A percentile compares a stretch with the other conserved stretches of the same genome.
Conservation (phyloP, 1,140 invertebrate species). For the Papilio helenus region DNA sequence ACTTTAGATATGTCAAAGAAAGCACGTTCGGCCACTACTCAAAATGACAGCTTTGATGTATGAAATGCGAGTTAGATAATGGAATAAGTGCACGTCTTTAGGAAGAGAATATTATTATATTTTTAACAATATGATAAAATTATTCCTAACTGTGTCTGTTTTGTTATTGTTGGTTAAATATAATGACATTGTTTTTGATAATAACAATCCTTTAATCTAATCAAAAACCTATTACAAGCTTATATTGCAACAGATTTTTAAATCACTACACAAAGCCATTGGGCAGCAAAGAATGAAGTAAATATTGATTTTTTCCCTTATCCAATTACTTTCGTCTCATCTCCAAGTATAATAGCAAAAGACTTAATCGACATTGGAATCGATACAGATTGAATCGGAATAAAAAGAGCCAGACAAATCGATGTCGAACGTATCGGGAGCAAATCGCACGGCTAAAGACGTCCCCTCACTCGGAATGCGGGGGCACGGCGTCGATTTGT, state of each 20-base stretch:
- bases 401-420: slow-evolving; percentile 77
- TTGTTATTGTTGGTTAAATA: too few relatives aligned
- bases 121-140: too few relatives aligned
- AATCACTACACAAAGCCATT: not conserved
- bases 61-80: not conserved
- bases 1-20: not conserved
- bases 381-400: slow-evolving; percentile 79
- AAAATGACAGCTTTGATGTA: not conserved
- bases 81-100: too few relatives aligned
- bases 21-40: not conserved
- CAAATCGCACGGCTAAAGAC: slow-evolving; percentile 79
- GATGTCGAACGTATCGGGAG: slow-evolving; percentile 77
- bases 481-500: slow-evolving; percentile 69
- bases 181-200: too few relatives aligned
- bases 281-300: not conserved
- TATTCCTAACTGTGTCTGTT: too few relatives aligned
- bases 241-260: not conserved
- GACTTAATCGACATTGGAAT: slow-evolving; percentile 74
- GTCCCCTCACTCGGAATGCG: slow-evolving; percentile 71
- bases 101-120: too few relatives aligned
- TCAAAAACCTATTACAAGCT: too few relatives aligned
- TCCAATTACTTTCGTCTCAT: slow-evolving; percentile 61
- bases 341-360: slow-evolving; percentile 58
- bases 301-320: slow-evolving; percentile 47
- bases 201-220: too few relatives aligned